Base-by-base conservation (phyloP, 2,113 vertebrate genomes). In the Ceratotherium simum region DNA sequence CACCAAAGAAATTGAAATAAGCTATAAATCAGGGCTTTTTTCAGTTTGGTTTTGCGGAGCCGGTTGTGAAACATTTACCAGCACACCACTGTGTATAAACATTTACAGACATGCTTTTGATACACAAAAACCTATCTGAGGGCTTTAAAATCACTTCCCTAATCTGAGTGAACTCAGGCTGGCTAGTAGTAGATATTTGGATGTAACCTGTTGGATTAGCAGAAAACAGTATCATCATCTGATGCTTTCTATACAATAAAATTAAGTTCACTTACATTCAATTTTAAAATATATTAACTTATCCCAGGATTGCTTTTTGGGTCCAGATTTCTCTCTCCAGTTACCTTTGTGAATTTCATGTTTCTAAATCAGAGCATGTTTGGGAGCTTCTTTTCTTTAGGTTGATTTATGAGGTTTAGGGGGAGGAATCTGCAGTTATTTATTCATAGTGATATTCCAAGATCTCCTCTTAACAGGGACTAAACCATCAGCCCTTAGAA, bases 361-460 rank as follows among this genome's bases (percentile, higher is more conserved):
- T 8, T 70, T 98, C 93, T 86, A 29, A 93, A 31, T 8, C 86
- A 92, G 10, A 96, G 58, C 23, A 56, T 18, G 7, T 76, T 95
- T 86, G 25, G 60, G 39, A n/a, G 12, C 21, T 95, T 39, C 94
- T 79, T n/a, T 12, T 91, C 36, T 10, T 39, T 84, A 3, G 60
- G 25, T 67, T 84, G 56, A 94, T 98, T 96, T 95, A 93, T 51
- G 60, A 96, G 48, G 14, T 95, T 72, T 13, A 17, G n/a, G 25
- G 17, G 70, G 90, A 93, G 81, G 56, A 33, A 80, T 18, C 67
- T 73, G 14, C 5, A 20, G 9, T 42, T 96, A 85, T 98, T 98
- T 96, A 70, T 96, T 91, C 96, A 93, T 10, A 95, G 13, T 29
- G 64, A 69, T 86, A 96, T 92, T 96, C 85, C 96, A 96, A 65